Base-by-base conservation (phyloP, 2,888 invertebrate species). In the Copidosoma aretas region DNA sequence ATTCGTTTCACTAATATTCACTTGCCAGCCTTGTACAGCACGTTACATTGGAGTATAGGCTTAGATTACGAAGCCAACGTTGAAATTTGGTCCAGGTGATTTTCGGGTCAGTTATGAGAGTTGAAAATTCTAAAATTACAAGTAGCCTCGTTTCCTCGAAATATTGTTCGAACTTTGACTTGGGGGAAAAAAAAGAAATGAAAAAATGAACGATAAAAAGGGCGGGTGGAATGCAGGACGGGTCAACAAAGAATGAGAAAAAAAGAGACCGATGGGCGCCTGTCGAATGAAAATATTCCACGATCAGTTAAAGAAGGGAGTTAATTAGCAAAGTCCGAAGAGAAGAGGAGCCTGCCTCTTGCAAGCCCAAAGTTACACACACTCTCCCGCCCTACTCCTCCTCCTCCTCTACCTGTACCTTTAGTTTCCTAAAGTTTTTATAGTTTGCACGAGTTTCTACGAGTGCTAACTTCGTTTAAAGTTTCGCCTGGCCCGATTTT, bases 291-390 rank as follows among this genome's bases (percentile, higher is more conserved):
- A 73, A 72, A 71, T 71, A 67, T 67, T 63, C 59, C 12, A 39
- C 64, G 58, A 65, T 68, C 53, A 51, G 63, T 61, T 56, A 53
- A 57, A 49, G 58, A 56, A 61, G 32, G 8, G 54, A 64, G 57
- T 68, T 68, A 68, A 71, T 71, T 71, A 71, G 63, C 32, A 63
- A 71, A 71, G 64, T 68, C 63, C 65, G 71, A 73, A 73, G 73
- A 72, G 17, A 73, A 70, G 71, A 69, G 60, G 73, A n/a, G 65
- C 63, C 67, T 73, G 67, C 73, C 71, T 71, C 32, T 68, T 63
- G 64, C 56, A 65, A 54, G 52, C 25, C 46, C 68, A 22, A 65
- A 60, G 68, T 64, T 68, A 39, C 59, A 25, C 64, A 39, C 51
- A n/a, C 46, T 58, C 58, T n/a, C 54, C 10, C 53, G 25, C 58